Percentiles rank a stretch among this genome's conserved stretches.
Conservation (phyloP, 2,797 vertebrate species). For the Poecile montanus region DNA sequence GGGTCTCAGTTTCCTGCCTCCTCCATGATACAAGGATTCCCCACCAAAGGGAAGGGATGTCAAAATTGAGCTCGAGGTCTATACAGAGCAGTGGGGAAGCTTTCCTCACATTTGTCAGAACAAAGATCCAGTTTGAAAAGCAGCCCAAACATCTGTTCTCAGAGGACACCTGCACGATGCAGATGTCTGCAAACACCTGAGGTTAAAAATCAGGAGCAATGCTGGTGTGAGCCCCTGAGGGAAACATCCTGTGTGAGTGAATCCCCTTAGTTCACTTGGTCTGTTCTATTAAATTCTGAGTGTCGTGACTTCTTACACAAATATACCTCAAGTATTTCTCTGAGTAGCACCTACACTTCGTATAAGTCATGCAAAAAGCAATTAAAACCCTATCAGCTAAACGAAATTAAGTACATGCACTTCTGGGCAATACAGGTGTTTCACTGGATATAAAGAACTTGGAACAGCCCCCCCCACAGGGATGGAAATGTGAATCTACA, state of each 20-base stretch:
- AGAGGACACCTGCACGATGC: neutral
- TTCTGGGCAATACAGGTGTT: neutral
- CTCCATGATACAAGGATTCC: rapidly evolving
- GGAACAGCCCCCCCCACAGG: neutral
- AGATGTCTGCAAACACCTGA: neutral
- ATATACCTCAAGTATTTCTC: neutral
- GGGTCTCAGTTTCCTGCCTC: neutral
- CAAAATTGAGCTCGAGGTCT: neutral
- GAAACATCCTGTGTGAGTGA: neutral
- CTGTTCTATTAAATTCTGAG: neutral
- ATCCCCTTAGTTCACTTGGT: neutral
- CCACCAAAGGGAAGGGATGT: neutral
- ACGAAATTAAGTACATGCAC: neutral
- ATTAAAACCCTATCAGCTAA: neutral
- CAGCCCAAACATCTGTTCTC: neutral
- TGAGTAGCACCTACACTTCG: neutral
- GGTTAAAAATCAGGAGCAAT: neutral
- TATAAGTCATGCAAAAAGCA: neutral
- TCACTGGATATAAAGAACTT: neutral
- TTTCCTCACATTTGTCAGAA: neutral
- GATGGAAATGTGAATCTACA: neutral
- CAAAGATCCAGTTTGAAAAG: neutral
- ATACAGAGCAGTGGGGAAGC: neutral
- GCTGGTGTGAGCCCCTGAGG: neutral
- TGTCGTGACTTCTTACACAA: neutral